phyloP scores from a whole-genome alignment of 2,797 vertebrate species.

The Capromys pilorides region DNA sequence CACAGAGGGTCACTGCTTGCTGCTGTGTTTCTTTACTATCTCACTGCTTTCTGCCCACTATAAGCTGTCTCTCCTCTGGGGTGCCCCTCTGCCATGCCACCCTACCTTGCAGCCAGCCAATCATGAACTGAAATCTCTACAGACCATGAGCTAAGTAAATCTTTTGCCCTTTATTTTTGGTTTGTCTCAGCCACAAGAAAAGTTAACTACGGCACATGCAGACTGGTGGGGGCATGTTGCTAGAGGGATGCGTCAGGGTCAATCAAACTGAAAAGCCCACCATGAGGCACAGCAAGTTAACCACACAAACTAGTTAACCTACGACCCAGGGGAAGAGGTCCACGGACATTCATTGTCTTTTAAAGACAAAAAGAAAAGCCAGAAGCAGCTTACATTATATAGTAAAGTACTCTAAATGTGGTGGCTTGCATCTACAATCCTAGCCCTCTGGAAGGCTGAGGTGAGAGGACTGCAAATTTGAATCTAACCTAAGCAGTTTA shows the following conservation, averaged over 20 bases:
- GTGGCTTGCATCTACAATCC: no score
- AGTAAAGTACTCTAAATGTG: background rate
- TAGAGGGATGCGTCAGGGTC: background rate
- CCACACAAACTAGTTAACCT: no score
- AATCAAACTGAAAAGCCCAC: background rate
- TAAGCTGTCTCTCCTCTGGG: background rate
- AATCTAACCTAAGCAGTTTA: background rate
- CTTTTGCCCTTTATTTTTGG: background rate
- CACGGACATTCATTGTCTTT: background rate
- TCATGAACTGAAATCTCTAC: background rate
- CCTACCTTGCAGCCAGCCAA: background rate
- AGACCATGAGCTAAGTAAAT: background rate
- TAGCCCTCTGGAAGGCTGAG: no score
- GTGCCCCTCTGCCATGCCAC: background rate
- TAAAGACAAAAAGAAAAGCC: background rate
- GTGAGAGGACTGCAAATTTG: background rate
- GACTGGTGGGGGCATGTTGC: no score
- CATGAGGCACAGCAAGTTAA: no score
- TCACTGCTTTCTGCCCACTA: background rate
- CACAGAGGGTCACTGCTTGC: background rate
- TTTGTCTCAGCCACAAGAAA: background rate
- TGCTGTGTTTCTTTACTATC: background rate
- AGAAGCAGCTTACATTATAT: background rate
- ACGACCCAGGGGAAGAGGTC: background rate
- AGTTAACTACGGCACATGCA: background rate